These are phyloP conservation scores for Lasiurus cinereus DNA, from an alignment of 2,113 vertebrate species.

Conservation along the genomic window DNA sequence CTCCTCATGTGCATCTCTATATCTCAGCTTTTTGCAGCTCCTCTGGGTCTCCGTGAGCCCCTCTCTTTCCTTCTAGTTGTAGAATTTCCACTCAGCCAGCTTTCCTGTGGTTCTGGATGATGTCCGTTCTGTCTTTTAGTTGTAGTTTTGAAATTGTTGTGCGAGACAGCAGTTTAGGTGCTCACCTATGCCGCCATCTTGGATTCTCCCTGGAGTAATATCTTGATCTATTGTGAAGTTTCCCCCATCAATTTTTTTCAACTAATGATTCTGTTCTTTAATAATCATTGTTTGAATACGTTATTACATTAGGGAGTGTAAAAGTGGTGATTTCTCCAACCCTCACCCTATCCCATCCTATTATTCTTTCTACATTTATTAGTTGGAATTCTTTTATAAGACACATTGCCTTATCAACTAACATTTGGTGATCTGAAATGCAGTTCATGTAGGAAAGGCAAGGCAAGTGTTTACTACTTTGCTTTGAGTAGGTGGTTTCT, in stretches of 20 bases:
- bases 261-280: background rate
- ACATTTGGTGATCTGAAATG: background rate
- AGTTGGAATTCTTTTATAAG: background rate
- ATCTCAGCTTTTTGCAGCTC: no score
- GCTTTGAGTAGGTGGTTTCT: background rate
- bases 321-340: background rate
- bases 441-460: background rate
- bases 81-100: no score
- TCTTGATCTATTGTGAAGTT: background rate
- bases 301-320: background rate
- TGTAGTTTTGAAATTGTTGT: no score
- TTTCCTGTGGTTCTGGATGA: no score
- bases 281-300: background rate
- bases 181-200: no score
- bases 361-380: background rate
- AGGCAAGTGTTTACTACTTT: background rate
- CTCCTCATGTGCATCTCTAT: no score
- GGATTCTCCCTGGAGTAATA: background rate
- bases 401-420: background rate
- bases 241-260: background rate
- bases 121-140: no score
- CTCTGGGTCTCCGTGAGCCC: no score
- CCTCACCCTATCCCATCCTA: background rate
- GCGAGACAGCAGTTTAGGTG: no score
- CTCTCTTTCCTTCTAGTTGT: no score